Conservation (phyloP, 2,797 vertebrate species). For the Thripadectes ignobilis region DNA sequence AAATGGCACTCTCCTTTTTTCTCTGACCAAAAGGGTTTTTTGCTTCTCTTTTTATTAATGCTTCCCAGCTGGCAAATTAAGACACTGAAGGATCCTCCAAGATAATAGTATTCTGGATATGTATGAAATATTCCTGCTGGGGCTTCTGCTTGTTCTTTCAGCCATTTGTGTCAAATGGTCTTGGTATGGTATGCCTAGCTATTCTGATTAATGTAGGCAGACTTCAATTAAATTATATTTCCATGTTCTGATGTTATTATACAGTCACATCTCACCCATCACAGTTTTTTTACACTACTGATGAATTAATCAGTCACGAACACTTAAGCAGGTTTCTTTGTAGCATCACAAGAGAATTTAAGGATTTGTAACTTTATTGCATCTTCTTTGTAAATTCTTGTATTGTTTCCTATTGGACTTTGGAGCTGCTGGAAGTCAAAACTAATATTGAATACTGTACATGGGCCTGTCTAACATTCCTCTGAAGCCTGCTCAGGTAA, state of each 20-base stretch:
- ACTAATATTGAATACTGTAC: neutral
- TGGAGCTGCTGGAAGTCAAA: neutral
- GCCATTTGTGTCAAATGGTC: neutral
- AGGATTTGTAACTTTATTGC: neutral
- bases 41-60: neutral
- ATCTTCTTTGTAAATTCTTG: neutral
- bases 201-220: neutral
- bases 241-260: neutral
- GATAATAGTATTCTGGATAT: neutral
- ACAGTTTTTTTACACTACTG: neutral
- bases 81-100: neutral
- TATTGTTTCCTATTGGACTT: neutral
- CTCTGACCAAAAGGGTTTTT: neutral
- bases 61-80: neutral
- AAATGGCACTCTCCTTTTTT: neutral
- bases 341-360: neutral
- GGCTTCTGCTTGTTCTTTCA: neutral
- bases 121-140: neutral
- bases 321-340: neutral
- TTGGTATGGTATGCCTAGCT: neutral
- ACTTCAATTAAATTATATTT: neutral
- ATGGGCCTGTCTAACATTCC: neutral
- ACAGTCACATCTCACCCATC: neutral
- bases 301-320: neutral
- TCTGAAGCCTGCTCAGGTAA: neutral